phyloP scores from a whole-genome alignment of 2,888 invertebrate species.

The Epirrita christyi region DNA sequence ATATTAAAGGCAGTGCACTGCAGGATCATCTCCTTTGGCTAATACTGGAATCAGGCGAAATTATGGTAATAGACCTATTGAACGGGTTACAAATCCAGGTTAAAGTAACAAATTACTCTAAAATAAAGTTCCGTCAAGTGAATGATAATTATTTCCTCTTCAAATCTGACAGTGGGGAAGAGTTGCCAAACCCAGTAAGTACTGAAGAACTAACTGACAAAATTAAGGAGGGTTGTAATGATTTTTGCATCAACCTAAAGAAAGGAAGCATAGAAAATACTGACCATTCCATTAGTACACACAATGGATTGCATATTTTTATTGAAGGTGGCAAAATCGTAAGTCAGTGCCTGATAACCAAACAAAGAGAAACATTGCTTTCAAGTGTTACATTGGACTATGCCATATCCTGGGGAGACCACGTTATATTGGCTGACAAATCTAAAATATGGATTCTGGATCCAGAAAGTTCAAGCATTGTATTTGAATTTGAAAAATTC shows the following conservation, averaged over 20 bases:
- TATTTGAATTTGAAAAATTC: constrained; percentile 55
- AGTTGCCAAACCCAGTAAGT: constrained; percentile 47
- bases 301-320: constrained; percentile 53
- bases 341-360: constrained; percentile 62
- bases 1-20: constrained; percentile 55
- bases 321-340: constrained; percentile 49
- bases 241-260: constrained; percentile 51
- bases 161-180: constrained; percentile 68
- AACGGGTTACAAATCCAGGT: constrained; percentile 52
- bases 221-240: constrained; percentile 45
- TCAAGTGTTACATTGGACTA: constrained; percentile 45
- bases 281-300: constrained; percentile 20
- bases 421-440: constrained; percentile 52
- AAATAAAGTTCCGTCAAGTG: constrained; percentile 52
- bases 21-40: constrained; percentile 64
- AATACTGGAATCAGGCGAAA: constrained; percentile 58
- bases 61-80: constrained; percentile 56
- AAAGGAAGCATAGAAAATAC: constrained; percentile 43
- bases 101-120: constrained; percentile 53
- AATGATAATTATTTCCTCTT: constrained; percentile 51
- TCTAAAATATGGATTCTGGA: constrained; percentile 65
- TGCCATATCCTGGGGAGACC: constrained; percentile 59
- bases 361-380: constrained; percentile 50
- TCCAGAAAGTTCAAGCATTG: constrained; percentile 50
- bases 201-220: constrained; percentile 49